Percentiles rank a stretch among this genome's conserved stretches.
Evolutionary conservation across 2,888 invertebrate genomes (phyloP).

Genomic region (Ophonus ardosiacus): DNA sequence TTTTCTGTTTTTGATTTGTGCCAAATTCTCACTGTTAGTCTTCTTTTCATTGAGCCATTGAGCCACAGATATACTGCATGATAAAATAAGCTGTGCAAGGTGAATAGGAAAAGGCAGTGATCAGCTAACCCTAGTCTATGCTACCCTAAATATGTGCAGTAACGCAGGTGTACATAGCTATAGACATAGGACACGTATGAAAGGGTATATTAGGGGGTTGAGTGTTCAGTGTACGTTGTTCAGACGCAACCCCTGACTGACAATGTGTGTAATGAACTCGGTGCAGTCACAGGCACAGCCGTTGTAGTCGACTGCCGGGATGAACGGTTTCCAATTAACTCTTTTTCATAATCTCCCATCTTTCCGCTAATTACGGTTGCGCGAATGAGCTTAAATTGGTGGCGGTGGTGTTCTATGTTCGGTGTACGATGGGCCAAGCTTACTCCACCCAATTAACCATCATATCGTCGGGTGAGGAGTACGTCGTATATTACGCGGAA

Average conservation of each 20-base stretch:
- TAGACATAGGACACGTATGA: not conserved
- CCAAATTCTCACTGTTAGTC: too few species aligned
- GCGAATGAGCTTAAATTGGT: conserved; percentile 72
- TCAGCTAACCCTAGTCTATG: not conserved
- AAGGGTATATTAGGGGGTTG: not conserved
- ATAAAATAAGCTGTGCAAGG: not conserved
- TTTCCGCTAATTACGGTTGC: conserved; percentile 72
- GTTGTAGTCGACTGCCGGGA: conserved; percentile 64
- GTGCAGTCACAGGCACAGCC: conserved; percentile 35
- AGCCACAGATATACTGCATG: too few species aligned
- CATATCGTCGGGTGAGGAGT: conserved; percentile 65
- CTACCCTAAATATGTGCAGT: not conserved
- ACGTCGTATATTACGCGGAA: not conserved
- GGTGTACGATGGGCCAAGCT: conserved; percentile 69
- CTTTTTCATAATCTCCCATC: conserved; percentile 73
- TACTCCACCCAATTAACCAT: conserved; percentile 71
- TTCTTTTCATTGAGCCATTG: too few species aligned
- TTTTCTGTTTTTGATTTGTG: too few species aligned
- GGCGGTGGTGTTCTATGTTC: conserved; percentile 51
- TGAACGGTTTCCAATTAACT: conserved; percentile 74
- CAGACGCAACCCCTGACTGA: conserved; percentile 25
- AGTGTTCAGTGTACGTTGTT: conserved; percentile 6
- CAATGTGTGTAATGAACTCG: conserved; percentile 61
- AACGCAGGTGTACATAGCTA: conserved; percentile 29
- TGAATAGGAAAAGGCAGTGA: too few species aligned